Evolutionary conservation across 2,888 invertebrate genomes (phyloP), one percentile per base, ranked within the genome.

Genomic region (Microdon myrmicae): DNA sequence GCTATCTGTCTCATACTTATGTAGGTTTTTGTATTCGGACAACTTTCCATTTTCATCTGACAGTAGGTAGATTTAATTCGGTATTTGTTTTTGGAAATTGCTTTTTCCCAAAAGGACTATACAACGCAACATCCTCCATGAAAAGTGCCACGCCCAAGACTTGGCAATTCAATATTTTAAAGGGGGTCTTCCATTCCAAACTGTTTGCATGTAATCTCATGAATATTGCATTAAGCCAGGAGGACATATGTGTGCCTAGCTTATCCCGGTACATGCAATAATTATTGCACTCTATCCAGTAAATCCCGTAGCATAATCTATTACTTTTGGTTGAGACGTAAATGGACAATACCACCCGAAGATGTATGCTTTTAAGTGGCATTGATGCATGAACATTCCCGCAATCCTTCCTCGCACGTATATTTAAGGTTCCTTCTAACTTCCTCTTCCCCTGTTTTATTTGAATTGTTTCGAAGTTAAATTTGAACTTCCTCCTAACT

Each of bases 31-130:
- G 10, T 43, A 51, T 64, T 64, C 53, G 51, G 47, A 64, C 64
- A 64, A 64, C 64, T 64, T 64, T 64, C 64, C 64, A 64, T 64
- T 64, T 64, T 58, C 64, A 64, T 53, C 58, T 17, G 47, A 58
- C 58, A 64, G 41, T 58, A 64, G 64, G 64, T 64, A 64, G 58
- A 58, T 53, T 64, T 58, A 58, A 58, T 64, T 51, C 53, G 43
- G 19, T 41, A 9, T 31, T 58, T 51, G 23, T 51, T 31, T 54
- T 31, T 47, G 6, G 13, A 4, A 17, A 3, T 4, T 25, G 5
- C 7, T 28, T 7, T 16, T 23, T 23, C 25, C 14, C 23, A 16
- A 25, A 7, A 38, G 38, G 23, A 28, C 19, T n/a, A 9, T 12
- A 19, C n/a, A 19, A 13, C 47, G 41, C 17, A n/a, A 25, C 20